Conservation (phyloP, 2,797 vertebrate genomes). For the Cyclopterus lumpus region DNA sequence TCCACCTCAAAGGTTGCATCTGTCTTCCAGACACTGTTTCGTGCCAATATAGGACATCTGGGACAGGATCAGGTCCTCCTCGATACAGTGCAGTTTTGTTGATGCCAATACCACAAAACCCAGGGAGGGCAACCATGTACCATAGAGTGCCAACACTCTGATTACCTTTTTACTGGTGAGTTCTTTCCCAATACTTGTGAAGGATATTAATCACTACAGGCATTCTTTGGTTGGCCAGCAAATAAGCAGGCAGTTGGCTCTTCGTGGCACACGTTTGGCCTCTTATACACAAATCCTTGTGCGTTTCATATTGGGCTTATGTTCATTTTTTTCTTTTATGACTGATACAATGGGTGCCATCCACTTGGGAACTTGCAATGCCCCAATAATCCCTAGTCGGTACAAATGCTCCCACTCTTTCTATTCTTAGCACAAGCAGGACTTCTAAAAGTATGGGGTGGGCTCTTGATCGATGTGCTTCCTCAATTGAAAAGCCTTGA, state of each 20-base stretch:
- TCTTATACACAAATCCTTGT: background rate
- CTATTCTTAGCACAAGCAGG: background rate
- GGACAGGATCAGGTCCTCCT: background rate
- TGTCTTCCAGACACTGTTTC: background rate
- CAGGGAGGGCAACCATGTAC: background rate
- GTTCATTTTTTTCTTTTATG: background rate
- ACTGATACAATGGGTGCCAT: background rate
- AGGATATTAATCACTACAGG: background rate
- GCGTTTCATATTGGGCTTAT: background rate
- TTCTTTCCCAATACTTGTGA: conserved; percentile 6
- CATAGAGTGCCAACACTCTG: background rate
- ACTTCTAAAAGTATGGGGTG: background rate
- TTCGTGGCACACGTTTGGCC: background rate
- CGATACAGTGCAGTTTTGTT: background rate
- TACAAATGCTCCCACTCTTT: background rate
- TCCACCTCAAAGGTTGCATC: background rate
- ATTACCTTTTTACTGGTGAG: background rate
- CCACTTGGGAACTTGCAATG: no score
- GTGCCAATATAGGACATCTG: background rate
- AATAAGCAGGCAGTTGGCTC: conserved; percentile 3
- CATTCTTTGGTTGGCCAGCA: conserved; percentile 6
- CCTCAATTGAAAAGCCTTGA: background rate
- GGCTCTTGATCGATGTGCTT: background rate
- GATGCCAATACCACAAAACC: background rate
- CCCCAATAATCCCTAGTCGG: background rate